Percentiles rank a stretch among this genome's conserved stretches.
Conservation (phyloP, 2,797 vertebrate species). For the Oreonectes daqikongensis region DNA sequence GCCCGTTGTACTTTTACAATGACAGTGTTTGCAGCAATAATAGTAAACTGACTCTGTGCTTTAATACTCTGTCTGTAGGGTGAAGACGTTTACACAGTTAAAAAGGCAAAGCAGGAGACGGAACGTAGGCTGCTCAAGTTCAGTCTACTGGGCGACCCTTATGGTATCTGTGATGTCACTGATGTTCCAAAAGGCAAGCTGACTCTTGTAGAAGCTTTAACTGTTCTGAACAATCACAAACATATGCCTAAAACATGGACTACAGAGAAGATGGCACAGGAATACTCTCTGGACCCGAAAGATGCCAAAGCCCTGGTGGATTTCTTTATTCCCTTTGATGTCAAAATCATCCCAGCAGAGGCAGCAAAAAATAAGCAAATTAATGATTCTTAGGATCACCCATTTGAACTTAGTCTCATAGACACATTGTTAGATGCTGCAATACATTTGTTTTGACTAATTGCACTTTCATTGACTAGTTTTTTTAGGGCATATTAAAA, state of each 20-base stretch:
- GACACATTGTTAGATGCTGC: no score
- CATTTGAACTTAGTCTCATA: background rate
- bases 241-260: conserved; percentile 83
- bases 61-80: conserved; percentile 24
- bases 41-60: background rate
- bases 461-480: no score
- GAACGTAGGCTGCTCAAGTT: conserved; percentile 74
- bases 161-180: conserved; percentile 67
- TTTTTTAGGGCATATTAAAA: no score
- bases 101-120: background rate
- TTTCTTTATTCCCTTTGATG: conserved; percentile 86
- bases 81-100: background rate
- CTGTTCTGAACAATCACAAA: conserved; percentile 85
- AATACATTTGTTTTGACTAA: no score
- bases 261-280: conserved; percentile 83
- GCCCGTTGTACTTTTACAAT: no score
- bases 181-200: conserved; percentile 88
- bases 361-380: conserved; percentile 71
- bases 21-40: background rate
- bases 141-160: conserved; percentile 62
- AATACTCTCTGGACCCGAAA: conserved; percentile 84
- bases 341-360: conserved; percentile 77
- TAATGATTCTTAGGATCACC: conserved; percentile 66
- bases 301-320: conserved; percentile 82
- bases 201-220: conserved; percentile 84